Base-by-base conservation (phyloP, 2,888 invertebrate species). In the Drosophila fungiperda region DNA sequence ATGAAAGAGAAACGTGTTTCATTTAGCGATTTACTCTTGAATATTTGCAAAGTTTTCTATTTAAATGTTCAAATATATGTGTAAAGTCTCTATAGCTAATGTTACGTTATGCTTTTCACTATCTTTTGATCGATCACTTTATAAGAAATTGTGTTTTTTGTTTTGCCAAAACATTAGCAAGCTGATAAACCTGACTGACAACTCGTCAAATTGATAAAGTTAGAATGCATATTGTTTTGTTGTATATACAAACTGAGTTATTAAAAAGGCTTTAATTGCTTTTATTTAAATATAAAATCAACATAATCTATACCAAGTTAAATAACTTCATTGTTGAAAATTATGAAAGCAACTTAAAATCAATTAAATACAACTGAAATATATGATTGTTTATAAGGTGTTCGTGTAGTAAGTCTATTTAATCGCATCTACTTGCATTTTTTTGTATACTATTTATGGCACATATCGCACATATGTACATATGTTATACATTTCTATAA, bases 391-490 rank as follows among this genome's bases (percentile, higher is more conserved):
- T 73, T 80, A 40, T 29, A 35, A 26, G 32, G 12, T 33, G 35
- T 52, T 26, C 3, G 33, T 23, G 36, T 48, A 38, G 63, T 23
- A 38, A 33, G 38, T 38, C 32, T 38, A 8, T 20, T 36, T 49
- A 1, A 45, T 42, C 26, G 48, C 54, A 20, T 23, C 48, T 45
- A 52, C 17, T 54, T 9, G 36, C 42, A 58, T 38, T 61, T 35
- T 38, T 32, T 52, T 40, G 29, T 29, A 29, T 29, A 55, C 55
- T 74, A 57, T 60, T 87, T 86, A 86, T 86, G 85, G 87, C 85
- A 86, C 85, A 83, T 86, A 81, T 86, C 81, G 85, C 85, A 86
- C 85, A 84, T 84, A 76, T 77, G 72, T 82, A 81, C 80, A 80
- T 71, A 76, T 74, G 32, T 38, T 69, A 74, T 67, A 78, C 66